Evolutionary conservation across 2,797 vertebrate genomes (phyloP).

Genomic region (Micromesistius poutassou): DNA sequence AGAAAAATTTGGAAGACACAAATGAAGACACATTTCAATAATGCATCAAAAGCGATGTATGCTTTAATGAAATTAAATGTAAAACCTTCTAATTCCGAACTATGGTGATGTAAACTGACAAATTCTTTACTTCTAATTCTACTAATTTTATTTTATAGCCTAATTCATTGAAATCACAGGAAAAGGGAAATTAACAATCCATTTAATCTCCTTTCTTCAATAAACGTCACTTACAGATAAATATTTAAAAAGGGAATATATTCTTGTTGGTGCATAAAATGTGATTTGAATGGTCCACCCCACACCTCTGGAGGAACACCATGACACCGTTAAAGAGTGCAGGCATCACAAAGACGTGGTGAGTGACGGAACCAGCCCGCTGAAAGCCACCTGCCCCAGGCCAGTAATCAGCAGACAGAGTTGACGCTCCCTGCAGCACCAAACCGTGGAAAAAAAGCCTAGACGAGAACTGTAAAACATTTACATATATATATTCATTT

Average conservation of each 20-base stretch:
- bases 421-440: slow-evolving; percentile 44
- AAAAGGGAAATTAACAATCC: neutral
- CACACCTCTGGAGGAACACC: neutral
- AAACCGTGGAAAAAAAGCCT: slow-evolving; percentile 26
- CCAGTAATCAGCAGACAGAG: slow-evolving; percentile 60
- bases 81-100: no score
- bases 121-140: neutral
- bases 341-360: slow-evolving; percentile 38
- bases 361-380: slow-evolving; percentile 54
- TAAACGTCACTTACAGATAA: neutral
- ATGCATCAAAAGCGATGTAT: neutral
- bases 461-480: slow-evolving; percentile 53
- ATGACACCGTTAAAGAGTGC: slow-evolving; percentile 28
- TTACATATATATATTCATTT: no score
- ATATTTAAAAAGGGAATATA: neutral
- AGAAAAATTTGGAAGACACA: neutral
- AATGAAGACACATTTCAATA: neutral
- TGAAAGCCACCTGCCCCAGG: slow-evolving; percentile 68
- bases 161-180: neutral
- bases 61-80: no score
- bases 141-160: neutral
- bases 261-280: neutral
- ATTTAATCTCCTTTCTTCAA: neutral
- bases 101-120: neutral
- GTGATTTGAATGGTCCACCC: neutral